phyloP scores from a whole-genome alignment of 2,797 vertebrate species.

The Lophura swinhoii region DNA sequence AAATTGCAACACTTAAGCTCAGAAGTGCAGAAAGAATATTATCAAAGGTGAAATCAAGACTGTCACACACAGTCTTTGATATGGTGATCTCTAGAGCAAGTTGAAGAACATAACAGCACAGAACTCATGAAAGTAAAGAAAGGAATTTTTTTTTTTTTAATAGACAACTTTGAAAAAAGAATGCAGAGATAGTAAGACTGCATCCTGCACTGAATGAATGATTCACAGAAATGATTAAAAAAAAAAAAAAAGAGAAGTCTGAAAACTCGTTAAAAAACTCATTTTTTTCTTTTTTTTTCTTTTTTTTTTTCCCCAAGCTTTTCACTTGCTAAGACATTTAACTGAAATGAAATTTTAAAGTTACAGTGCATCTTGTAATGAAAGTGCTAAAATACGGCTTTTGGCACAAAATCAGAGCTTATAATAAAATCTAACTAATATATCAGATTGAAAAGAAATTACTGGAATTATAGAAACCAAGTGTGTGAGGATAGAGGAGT shows the following conservation, averaged over 20 bases:
- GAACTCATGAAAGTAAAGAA: not conserved
- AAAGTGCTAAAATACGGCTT: not conserved
- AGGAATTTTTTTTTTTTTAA: not conserved
- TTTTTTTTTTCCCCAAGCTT: not conserved
- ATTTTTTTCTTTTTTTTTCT: not conserved
- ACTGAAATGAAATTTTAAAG: not conserved
- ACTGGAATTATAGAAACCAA: not conserved
- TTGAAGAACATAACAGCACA: not conserved
- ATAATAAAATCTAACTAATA: not conserved
- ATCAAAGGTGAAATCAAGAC: not conserved
- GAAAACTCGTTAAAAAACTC: not conserved
- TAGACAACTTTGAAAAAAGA: constrained; percentile 17
- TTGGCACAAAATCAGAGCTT: not conserved
- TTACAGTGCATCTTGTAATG: not conserved
- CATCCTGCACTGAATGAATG: not conserved
- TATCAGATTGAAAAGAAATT: not conserved
- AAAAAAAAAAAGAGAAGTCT: not conserved
- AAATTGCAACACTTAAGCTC: not conserved
- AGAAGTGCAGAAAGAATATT: not conserved
- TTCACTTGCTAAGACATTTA: not conserved
- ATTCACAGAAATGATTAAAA: constrained; percentile 10
- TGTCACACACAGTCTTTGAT: constrained; percentile 5
- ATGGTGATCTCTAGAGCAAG: constrained; percentile 4
- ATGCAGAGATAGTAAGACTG: not conserved
- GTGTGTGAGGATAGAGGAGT: not conserved